Evolutionary conservation across 1,140 invertebrate genomes (phyloP).

Genomic region (Drosophila lacteicornis): DNA sequence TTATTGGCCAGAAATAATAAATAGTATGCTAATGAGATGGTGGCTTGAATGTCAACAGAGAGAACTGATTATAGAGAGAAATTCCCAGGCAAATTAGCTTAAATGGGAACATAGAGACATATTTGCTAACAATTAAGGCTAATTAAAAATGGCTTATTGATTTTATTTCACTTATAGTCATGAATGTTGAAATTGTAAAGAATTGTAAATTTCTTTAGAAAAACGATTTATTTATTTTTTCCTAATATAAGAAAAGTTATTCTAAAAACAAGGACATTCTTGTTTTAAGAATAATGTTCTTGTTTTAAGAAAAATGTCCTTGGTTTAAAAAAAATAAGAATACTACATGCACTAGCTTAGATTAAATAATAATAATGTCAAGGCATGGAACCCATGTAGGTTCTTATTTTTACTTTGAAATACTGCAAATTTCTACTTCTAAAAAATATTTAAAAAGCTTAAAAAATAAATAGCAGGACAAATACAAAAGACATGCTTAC

Average conservation of each 20-base stretch:
- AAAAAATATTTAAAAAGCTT: not conserved
- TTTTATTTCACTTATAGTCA: too few species aligned
- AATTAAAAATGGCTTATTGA: not conserved
- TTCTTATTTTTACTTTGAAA: not conserved
- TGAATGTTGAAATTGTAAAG: not conserved
- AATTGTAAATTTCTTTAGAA: not conserved
- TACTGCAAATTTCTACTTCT: not conserved
- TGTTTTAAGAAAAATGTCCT: too few species aligned
- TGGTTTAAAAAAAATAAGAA: too few species aligned
- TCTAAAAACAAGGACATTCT: not conserved
- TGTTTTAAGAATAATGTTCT: too few species aligned
- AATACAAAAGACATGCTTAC: conserved; percentile 14
- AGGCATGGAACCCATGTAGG: too few species aligned
- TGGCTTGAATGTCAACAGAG: conserved; percentile 3
- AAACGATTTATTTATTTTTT: too few species aligned
- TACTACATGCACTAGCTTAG: not conserved
- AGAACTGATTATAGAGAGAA: not conserved
- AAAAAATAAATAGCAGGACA: not conserved
- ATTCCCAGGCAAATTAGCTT: not conserved
- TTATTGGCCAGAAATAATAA: conserved; percentile 30
- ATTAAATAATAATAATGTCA: not conserved
- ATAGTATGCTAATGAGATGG: conserved; percentile 25
- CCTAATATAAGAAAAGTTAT: too few species aligned
- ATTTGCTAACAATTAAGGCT: too few species aligned
- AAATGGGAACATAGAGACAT: too few species aligned